Percentiles rank a stretch among this genome's conserved stretches.
These are phyloP conservation scores for Baryphthengus martii DNA, from an alignment of 2,113 vertebrate species.

Conservation along the genomic window DNA sequence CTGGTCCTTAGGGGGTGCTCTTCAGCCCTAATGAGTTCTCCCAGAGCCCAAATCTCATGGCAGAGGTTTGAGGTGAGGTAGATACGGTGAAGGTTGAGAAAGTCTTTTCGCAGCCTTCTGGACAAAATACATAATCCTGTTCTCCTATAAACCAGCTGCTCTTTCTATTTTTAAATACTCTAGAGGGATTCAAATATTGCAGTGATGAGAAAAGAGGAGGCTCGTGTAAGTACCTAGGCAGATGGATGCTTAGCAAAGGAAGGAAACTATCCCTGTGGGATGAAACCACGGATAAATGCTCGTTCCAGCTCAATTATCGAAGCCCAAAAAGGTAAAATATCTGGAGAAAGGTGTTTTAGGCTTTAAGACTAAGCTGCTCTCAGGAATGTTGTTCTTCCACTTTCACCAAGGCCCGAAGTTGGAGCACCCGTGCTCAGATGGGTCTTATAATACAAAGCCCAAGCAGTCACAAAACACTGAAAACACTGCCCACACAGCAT, in stretches of 20 bases:
- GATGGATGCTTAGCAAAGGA: background rate
- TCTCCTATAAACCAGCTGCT: background rate
- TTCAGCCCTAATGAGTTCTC: background rate
- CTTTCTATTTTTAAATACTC: background rate
- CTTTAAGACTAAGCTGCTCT: background rate
- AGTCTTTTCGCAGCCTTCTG: background rate
- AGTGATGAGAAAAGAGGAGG: background rate
- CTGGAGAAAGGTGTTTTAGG: background rate
- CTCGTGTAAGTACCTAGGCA: background rate
- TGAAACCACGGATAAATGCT: background rate
- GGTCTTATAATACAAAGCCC: background rate
- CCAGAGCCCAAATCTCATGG: background rate
- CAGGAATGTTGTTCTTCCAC: conserved; percentile 40
- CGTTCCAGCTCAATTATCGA: background rate
- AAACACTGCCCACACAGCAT: background rate
- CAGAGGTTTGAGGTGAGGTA: background rate
- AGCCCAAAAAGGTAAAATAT: background rate
- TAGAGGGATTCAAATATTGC: background rate
- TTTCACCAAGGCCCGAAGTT: background rate
- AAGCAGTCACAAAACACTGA: background rate
- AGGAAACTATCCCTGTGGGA: background rate
- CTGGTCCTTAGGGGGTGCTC: background rate
- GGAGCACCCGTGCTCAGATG: background rate
- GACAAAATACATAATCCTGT: background rate
- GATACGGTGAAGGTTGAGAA: background rate